These are phyloP conservation scores for Xenopus borealis DNA, from an alignment of 2,113 vertebrate genomes.

Conservation along the genomic window DNA sequence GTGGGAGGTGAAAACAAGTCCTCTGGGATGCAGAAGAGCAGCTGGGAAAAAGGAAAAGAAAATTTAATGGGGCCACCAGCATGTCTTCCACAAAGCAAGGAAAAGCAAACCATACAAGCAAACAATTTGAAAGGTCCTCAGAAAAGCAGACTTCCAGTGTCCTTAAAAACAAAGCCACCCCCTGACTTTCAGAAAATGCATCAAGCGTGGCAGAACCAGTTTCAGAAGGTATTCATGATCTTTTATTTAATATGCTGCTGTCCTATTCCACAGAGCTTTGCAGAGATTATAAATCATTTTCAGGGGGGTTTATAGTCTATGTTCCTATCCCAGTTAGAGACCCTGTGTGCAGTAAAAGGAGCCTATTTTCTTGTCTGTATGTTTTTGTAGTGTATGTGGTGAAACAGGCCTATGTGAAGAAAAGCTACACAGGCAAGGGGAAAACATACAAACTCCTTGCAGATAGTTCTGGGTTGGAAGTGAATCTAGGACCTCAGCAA, in stretches of 20 bases:
- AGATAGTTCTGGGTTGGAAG: no score
- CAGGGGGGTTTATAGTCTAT: no score
- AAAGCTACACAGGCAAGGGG: no score
- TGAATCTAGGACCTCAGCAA: no score
- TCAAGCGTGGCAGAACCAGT: slow-evolving; percentile 49
- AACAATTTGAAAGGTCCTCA: slow-evolving; percentile 43
- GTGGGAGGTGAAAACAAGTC: not conserved
- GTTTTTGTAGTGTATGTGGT: no score
- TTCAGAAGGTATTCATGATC: slow-evolving; percentile 49
- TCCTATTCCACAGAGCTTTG: not conserved
- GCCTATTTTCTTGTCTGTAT: no score
- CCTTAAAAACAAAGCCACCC: slow-evolving; percentile 40
- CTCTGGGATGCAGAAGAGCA: not conserved
- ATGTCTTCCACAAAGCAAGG: slow-evolving; percentile 22
- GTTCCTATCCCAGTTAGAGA: no score
- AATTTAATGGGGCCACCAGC: not conserved
- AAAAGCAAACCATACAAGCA: slow-evolving; percentile 25
- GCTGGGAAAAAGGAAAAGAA: slow-evolving; percentile 13
- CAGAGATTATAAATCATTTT: not conserved
- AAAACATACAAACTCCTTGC: no score
- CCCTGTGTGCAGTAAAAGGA: no score
- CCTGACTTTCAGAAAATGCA: slow-evolving; percentile 33
- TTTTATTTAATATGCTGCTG: no score
- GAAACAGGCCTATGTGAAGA: no score
- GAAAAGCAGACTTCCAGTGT: slow-evolving; percentile 57